Evolutionary conservation across 2,113 vertebrate species (phyloP).

Genomic region (Coreoperca whiteheadi): DNA sequence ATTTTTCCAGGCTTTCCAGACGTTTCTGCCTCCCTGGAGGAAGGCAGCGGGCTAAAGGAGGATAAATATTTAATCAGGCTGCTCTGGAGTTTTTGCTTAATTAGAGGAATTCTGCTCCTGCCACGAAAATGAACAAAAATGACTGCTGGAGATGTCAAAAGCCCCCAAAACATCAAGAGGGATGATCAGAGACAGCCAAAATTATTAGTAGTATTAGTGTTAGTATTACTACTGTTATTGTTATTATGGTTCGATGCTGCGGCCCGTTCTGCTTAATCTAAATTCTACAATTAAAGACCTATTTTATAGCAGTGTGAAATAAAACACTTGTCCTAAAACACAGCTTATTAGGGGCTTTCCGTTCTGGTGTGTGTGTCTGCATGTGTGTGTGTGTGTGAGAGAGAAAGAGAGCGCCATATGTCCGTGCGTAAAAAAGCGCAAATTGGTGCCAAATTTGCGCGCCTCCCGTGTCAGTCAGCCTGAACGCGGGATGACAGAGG

Average conservation of each 20-base stretch:
- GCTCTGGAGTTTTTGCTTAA: constrained; percentile 72
- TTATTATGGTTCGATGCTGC: neutral
- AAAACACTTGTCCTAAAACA: neutral
- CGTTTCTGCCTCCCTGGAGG: constrained; percentile 57
- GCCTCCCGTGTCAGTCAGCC: constrained; percentile 43
- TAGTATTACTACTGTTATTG: neutral
- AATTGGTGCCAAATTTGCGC: constrained; percentile 46
- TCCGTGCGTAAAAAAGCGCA: constrained; percentile 46
- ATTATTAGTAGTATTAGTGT: neutral
- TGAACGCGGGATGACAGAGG: constrained; percentile 47
- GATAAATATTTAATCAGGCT: constrained; percentile 79
- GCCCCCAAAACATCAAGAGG: neutral
- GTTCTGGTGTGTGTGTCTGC: constrained; percentile 14
- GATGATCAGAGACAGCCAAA: neutral
- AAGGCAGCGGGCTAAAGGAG: constrained; percentile 61
- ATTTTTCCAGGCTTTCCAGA: constrained; percentile 67
- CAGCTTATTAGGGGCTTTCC: constrained; percentile 29
- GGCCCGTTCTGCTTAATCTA: neutral
- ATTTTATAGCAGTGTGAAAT: constrained; percentile 15
- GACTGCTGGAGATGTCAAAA: constrained; percentile 46
- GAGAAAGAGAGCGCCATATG: constrained; percentile 54
- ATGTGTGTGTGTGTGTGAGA: constrained; percentile 20
- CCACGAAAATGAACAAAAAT: constrained; percentile 46
- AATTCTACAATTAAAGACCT: neutral
- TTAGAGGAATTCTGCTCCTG: constrained; percentile 66